Percentiles rank a stretch among this genome's conserved stretches.
Evolutionary conservation across 2,113 vertebrate species (phyloP).

Genomic region (Calyptommatus sinebrachiatus): DNA sequence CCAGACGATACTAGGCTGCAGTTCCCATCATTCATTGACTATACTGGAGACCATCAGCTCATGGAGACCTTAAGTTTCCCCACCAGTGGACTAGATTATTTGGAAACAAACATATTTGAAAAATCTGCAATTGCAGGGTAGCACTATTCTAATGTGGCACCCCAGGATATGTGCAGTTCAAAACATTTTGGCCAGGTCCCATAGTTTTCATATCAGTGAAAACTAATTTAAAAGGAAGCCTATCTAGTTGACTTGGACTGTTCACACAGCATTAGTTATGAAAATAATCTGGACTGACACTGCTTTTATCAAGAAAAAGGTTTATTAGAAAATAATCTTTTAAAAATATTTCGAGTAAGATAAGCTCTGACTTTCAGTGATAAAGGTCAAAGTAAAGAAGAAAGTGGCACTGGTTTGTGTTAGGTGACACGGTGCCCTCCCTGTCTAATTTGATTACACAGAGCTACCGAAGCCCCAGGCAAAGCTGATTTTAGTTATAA

Average conservation of each 20-base stretch:
- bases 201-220: slow-evolving; percentile 7
- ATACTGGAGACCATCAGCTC: not conserved
- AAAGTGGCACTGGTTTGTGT: slow-evolving; percentile 77
- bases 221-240: slow-evolving; percentile 2
- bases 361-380: slow-evolving; percentile 63
- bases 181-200: not conserved
- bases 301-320: slow-evolving; percentile 36
- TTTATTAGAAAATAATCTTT: slow-evolving; percentile 62
- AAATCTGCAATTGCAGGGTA: not conserved
- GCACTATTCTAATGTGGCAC: not conserved
- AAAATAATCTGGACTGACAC: slow-evolving; percentile 27
- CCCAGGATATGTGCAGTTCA: not conserved
- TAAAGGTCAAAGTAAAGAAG: slow-evolving; percentile 68
- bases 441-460: slow-evolving; percentile 84
- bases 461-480: slow-evolving; percentile 72
- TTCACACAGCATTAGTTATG: slow-evolving; percentile 23
- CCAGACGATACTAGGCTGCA: not conserved
- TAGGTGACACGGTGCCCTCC: slow-evolving; percentile 78
- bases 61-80: not conserved
- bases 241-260: slow-evolving; percentile 12
- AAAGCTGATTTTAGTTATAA: slow-evolving; percentile 83
- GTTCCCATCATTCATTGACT: not conserved
- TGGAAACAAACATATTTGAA: not conserved
- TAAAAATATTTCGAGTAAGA: slow-evolving; percentile 64
- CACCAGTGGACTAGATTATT: not conserved